phyloP scores from a whole-genome alignment of 2,113 vertebrate genomes.

The Dicerorhinus sumatrensis region DNA sequence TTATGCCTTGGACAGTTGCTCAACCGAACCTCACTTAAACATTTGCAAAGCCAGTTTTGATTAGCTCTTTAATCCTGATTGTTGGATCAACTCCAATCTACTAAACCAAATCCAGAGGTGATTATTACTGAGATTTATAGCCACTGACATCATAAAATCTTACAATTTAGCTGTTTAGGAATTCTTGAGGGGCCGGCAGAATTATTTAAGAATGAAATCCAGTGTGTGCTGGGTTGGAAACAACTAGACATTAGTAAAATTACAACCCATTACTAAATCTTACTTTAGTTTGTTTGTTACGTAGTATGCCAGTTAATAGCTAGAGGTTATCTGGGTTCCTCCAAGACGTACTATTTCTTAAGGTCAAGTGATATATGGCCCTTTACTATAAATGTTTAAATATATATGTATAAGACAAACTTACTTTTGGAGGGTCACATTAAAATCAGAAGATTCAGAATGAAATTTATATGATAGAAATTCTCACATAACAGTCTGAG shows the following conservation, averaged over 20 bases:
- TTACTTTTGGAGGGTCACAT: conserved; percentile 35
- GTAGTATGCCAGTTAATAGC: neutral
- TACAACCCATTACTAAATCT: conserved; percentile 46
- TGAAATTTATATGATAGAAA: conserved; percentile 18
- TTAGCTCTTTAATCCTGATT: conserved; percentile 66
- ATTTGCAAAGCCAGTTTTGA: conserved; percentile 66
- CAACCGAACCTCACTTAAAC: conserved; percentile 36
- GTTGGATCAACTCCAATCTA: conserved; percentile 21
- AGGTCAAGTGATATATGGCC: neutral
- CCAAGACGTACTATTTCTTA: conserved; percentile 38
- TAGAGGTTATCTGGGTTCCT: conserved; percentile 14
- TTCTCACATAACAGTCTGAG: neutral
- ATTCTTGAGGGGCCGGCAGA: neutral
- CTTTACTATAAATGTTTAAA: conserved; percentile 26
- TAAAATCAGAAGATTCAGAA: neutral
- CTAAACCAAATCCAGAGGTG: conserved; percentile 54
- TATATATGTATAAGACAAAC: neutral
- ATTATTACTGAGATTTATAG: conserved; percentile 54
- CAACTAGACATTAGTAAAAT: conserved; percentile 18
- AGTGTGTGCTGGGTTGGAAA: neutral
- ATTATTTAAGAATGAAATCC: conserved; percentile 36
- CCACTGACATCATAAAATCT: neutral
- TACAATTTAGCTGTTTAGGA: conserved; percentile 16
- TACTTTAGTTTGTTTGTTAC: conserved; percentile 45
- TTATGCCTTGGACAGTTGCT: neutral